Evolutionary conservation across 2,113 vertebrate genomes (phyloP).

Genomic region (Scomber colias): DNA sequence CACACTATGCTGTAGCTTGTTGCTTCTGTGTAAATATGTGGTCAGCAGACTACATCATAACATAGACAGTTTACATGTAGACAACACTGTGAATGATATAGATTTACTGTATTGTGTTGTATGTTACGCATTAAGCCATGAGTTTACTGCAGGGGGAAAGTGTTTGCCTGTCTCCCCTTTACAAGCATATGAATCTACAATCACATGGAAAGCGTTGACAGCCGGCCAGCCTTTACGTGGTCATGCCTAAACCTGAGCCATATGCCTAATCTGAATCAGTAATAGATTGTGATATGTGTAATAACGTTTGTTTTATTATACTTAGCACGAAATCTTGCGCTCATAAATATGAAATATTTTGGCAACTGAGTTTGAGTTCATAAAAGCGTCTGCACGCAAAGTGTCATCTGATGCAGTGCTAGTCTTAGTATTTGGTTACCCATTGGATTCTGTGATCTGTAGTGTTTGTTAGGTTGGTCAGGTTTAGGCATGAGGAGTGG

Average conservation of each 20-base stretch:
- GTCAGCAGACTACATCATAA: constrained; percentile 50
- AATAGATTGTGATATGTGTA: constrained; percentile 58
- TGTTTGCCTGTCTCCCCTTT: constrained; percentile 51
- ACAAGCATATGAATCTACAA: constrained; percentile 31
- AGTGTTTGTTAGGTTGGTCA: too few species aligned
- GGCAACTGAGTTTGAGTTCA: constrained; percentile 41
- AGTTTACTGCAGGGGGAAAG: constrained; percentile 40
- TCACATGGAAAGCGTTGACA: constrained; percentile 47
- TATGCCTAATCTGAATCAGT: constrained; percentile 56
- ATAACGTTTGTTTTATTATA: constrained; percentile 76
- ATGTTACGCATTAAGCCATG: constrained; percentile 38
- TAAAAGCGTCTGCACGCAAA: constrained; percentile 62
- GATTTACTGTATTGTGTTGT: constrained; percentile 40
- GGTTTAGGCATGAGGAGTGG: too few species aligned
- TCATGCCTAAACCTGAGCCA: constrained; percentile 70
- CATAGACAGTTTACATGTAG: constrained; percentile 60
- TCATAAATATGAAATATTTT: constrained; percentile 65
- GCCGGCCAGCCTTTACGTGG: constrained; percentile 57
- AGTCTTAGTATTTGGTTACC: not conserved
- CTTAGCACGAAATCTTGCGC: constrained; percentile 53
- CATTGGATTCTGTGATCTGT: too few species aligned
- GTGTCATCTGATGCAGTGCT: constrained; percentile 41
- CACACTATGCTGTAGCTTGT: constrained; percentile 4
- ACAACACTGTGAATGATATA: constrained; percentile 49
- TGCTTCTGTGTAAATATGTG: constrained; percentile 68